Percentiles rank a stretch among this genome's conserved stretches.
Conservation (phyloP, 1,140 invertebrate genomes). For the Semibalanus balanoides region DNA sequence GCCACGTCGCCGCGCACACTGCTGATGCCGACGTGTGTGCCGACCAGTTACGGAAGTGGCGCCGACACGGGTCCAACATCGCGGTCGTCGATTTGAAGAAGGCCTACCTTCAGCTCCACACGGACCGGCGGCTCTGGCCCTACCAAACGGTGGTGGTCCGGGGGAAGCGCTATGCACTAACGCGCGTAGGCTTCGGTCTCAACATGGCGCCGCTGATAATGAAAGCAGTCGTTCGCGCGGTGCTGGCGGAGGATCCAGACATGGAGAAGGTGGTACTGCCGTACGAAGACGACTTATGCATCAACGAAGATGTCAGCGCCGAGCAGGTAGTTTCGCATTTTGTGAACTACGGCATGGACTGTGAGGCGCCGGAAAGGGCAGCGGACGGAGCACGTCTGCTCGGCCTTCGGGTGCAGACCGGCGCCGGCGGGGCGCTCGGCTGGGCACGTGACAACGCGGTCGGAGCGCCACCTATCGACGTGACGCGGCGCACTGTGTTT, state of each 20-base stretch:
- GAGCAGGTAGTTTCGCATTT: conserved; percentile 2
- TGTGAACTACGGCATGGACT: not conserved
- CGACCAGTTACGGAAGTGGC: not conserved
- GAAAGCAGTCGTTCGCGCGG: conserved; percentile 6
- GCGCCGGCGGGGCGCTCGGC: too few relatives aligned
- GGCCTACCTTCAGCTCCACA: conserved; percentile 8
- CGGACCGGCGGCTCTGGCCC: conserved; percentile 7
- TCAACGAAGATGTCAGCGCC: not conserved
- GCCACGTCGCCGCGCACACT: too few relatives aligned
- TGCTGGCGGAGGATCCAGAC: not conserved
- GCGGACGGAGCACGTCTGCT: conserved; percentile 8
- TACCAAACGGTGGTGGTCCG: conserved; percentile 10
- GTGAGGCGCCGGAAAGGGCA: not conserved
- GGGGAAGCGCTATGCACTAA: conserved; percentile 6
- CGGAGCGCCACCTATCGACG: not conserved
- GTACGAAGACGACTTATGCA: not conserved
- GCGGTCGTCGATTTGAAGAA: conserved; percentile 6
- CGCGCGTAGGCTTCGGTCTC: conserved; percentile 6
- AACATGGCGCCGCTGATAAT: too few relatives aligned
- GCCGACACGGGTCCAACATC: conserved; percentile 2
- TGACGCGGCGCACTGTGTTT: not conserved
- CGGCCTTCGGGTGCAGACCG: not conserved
- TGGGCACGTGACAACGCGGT: not conserved
- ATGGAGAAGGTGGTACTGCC: not conserved
- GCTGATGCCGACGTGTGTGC: too few relatives aligned